These are phyloP conservation scores for Lineus longissimus DNA, from an alignment of 1,140 invertebrate species.

Conservation along the genomic window DNA sequence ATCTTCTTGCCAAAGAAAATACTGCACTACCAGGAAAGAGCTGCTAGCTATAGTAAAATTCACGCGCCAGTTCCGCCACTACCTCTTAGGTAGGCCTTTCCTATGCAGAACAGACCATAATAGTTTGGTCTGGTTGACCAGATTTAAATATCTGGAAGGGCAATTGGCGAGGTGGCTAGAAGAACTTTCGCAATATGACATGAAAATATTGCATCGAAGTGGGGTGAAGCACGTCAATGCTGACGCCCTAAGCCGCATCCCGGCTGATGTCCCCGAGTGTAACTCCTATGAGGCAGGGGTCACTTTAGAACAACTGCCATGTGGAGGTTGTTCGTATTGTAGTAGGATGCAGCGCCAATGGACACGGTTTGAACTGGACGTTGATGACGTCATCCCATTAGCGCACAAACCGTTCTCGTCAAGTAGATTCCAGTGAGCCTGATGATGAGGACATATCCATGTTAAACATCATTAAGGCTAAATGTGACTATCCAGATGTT, in stretches of 20 bases:
- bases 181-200: constrained; percentile 55
- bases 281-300: constrained; percentile 1
- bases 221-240: constrained; percentile 42
- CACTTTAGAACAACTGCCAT: constrained; percentile 3
- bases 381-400: constrained; percentile 19
- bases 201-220: constrained; percentile 49
- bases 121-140: constrained; percentile 14
- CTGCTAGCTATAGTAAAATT: constrained; percentile 17
- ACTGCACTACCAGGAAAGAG: constrained; percentile 21
- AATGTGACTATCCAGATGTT: too few species aligned
- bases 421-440: too few species aligned
- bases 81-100: constrained; percentile 7
- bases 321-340: constrained; percentile 14
- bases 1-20: neutral
- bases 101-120: constrained; percentile 13
- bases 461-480: too few species aligned
- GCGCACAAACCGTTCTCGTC: too few species aligned
- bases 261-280: neutral
- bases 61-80: constrained; percentile 14
- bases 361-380: constrained; percentile 9
- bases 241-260: constrained; percentile 37
- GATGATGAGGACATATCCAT: too few species aligned
- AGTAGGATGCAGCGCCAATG: constrained; percentile 12
- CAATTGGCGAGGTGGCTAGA: constrained; percentile 52
- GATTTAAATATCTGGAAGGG: constrained; percentile 15